Evolutionary conservation across 2,113 vertebrate species (phyloP).

Genomic region (Lethenteron reissneri): DNA sequence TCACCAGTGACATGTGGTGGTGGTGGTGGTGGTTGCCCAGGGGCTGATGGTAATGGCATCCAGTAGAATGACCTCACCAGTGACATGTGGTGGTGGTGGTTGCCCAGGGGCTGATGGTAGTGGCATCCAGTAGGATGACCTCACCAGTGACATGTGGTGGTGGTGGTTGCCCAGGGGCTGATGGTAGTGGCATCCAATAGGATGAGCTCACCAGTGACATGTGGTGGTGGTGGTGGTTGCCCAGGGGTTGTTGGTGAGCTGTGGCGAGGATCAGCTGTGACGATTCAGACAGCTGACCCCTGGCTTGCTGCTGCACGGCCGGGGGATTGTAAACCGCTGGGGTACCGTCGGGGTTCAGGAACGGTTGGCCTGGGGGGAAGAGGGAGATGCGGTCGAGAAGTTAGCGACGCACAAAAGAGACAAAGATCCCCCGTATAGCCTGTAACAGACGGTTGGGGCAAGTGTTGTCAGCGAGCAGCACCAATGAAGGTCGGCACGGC

Average conservation of each 20-base stretch:
- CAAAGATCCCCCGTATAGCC: not conserved
- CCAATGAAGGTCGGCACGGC: not conserved
- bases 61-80: too few relatives aligned
- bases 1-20: too few relatives aligned
- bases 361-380: slow-evolving; percentile 48
- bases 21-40: too few relatives aligned
- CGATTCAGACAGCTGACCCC: slow-evolving; percentile 29
- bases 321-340: slow-evolving; percentile 81
- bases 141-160: too few relatives aligned
- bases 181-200: too few relatives aligned
- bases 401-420: slow-evolving; percentile 3
- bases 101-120: too few relatives aligned
- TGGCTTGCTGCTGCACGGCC: slow-evolving; percentile 39
- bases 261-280: slow-evolving; percentile 22
- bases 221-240: slow-evolving; percentile 34
- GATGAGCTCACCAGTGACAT: slow-evolving; percentile 27
- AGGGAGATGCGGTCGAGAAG: slow-evolving; percentile 9
- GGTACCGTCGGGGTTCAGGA: slow-evolving; percentile 72
- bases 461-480: not conserved
- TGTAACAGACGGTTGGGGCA: not conserved
- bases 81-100: too few relatives aligned
- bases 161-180: too few relatives aligned
- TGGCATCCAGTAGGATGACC: too few relatives aligned
- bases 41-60: too few relatives aligned
- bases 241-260: slow-evolving; percentile 28